These are phyloP conservation scores for Lepidurus arcticus DNA, from an alignment of 1,140 invertebrate species.

Conservation along the genomic window DNA sequence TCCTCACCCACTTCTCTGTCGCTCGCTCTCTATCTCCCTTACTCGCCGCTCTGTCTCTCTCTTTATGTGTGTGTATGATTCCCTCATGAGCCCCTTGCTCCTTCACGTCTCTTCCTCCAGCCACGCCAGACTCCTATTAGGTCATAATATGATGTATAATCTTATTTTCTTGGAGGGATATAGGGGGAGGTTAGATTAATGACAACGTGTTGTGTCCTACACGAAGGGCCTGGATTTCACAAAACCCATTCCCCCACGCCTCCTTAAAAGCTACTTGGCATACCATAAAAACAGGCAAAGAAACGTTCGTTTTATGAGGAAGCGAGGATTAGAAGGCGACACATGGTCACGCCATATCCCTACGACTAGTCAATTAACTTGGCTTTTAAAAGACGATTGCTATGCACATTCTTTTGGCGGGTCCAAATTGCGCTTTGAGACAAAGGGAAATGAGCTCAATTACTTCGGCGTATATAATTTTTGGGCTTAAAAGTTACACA, in stretches of 20 bases:
- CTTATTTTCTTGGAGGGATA: not conserved
- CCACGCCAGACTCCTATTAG: slow-evolving; percentile 9
- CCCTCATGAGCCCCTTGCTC: slow-evolving; percentile 8
- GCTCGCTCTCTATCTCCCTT: not conserved
- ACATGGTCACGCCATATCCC: slow-evolving; percentile 5
- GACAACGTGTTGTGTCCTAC: slow-evolving; percentile 14
- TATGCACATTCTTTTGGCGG: too few relatives aligned
- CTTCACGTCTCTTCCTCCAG: not conserved
- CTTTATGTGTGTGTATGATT: not conserved
- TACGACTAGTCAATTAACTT: too few relatives aligned
- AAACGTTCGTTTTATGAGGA: slow-evolving; percentile 1
- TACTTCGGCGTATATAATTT: too few relatives aligned
- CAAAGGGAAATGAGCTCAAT: too few relatives aligned
- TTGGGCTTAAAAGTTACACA: too few relatives aligned
- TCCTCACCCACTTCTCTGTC: not conserved
- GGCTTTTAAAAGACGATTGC: too few relatives aligned
- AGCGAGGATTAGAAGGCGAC: slow-evolving; percentile 1
- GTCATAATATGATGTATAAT: slow-evolving; percentile 22
- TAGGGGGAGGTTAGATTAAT: not conserved
- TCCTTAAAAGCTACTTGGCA: slow-evolving; percentile 17
- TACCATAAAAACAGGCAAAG: not conserved
- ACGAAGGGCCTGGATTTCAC: not conserved
- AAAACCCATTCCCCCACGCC: not conserved
- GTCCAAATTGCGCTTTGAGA: too few relatives aligned
- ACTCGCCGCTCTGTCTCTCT: not conserved